Conservation (phyloP, 2,113 vertebrate species). For the Actenoides lindsayi region DNA sequence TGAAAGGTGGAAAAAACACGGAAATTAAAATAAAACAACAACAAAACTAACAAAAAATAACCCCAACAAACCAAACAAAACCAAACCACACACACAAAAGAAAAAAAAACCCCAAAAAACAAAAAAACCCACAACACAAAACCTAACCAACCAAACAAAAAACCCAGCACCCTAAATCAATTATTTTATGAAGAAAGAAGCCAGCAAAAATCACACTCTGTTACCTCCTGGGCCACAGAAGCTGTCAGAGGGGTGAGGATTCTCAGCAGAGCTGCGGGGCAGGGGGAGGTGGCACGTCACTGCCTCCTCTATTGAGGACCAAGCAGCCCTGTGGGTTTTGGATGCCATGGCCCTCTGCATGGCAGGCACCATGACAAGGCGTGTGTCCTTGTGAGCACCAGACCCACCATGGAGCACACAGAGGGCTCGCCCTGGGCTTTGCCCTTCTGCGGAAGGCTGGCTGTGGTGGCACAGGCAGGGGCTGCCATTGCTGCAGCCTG, state of each 20-base stretch:
- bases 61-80: no score
- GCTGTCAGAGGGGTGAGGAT: neutral
- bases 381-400: neutral
- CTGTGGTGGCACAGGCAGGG: neutral
- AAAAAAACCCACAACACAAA: no score
- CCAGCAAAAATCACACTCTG: neutral
- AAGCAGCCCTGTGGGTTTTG: neutral
- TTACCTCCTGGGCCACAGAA: accelerated
- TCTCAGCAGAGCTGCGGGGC: neutral
- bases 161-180: neutral
- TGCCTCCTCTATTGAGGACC: no score
- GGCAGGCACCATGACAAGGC: neutral
- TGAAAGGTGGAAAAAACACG: neutral
- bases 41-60: no score
- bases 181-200: neutral
- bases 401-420: no score
- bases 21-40: no score
- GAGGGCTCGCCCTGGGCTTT: neutral
- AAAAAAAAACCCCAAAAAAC: no score
- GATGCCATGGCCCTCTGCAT: neutral
- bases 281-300: neutral
- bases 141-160: no score
- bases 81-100: neutral
- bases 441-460: neutral
- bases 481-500: neutral